Base-by-base conservation (phyloP, 2,888 invertebrate species). In the Harpalus rubripes region DNA sequence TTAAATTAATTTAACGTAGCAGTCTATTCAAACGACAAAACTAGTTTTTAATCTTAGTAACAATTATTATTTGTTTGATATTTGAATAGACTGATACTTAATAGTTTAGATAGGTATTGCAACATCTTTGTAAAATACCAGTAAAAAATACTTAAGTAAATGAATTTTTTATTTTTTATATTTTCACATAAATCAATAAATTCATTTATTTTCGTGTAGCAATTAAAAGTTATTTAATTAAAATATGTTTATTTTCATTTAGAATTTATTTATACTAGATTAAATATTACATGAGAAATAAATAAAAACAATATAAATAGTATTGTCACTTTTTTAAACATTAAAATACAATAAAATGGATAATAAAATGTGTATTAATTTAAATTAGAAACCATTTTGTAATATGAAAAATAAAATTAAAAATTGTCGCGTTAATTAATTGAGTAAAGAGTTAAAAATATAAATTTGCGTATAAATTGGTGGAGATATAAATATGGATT, bases 381-480 rank as follows among this genome's bases (percentile, higher is more conserved):
- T 56, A 52, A 76, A 76, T 52, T 76, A n/a, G 6, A 76, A 76
- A 52, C 68, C 39, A 32, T 39, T 68, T 68, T 39, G 41, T 76
- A 56, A 76, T 76, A 52, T 18, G n/a, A 26, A 0, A 52, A 76
- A 76, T 76, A 41, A 44, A 22, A 41, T 18, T 44, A 74, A 18
- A 74, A 76, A 52, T 56, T 76, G 41, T 41, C 2, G 15, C 41
- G 44, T 76, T 74, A 52, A 76, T 44, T 44, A 26, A 52, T 44
- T 52, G 76, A 76, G 44, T 78, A 26, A 18, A 26, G 58, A 16
- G 32, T 59, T 59, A 78, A 74, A 74, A 68, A 74, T 32, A 41
- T 68, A 68, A 68, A 68, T 68, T 68, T 68, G 72, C 72, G 44
- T 74, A 74, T 74, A 74, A 74, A 74, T 68, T 68, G 68, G 39